Percentiles rank a stretch among this genome's conserved stretches.
Evolutionary conservation across 2,888 invertebrate genomes (phyloP).

Genomic region (Dione juno): DNA sequence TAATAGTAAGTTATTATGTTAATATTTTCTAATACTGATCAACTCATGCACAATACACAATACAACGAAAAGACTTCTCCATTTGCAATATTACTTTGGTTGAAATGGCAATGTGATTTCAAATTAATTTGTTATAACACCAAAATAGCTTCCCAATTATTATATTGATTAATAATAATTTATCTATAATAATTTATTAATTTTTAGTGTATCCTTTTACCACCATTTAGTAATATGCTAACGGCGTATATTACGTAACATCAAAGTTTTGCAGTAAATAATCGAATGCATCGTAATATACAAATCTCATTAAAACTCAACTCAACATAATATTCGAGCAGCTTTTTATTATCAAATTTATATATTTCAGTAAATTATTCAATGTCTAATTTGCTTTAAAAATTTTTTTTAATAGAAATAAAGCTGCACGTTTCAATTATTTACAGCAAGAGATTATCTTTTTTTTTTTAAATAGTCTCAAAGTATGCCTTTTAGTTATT

Average conservation of each 20-base stretch:
- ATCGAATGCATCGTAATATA: no score
- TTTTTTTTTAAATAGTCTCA: conserved; percentile 36
- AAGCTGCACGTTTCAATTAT: not conserved
- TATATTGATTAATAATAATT: conserved; percentile 9
- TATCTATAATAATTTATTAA: not conserved
- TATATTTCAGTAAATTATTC: no score
- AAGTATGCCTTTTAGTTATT: conserved; percentile 11
- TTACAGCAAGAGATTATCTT: not conserved
- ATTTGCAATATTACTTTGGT: conserved; percentile 44
- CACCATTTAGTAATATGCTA: not conserved
- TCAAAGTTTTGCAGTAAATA: no score
- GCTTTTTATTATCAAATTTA: no score
- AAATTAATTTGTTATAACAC: conserved; percentile 19
- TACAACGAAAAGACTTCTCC: conserved; percentile 21
- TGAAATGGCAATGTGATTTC: conserved; percentile 42
- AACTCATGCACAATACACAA: conserved; percentile 28
- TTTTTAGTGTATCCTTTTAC: not conserved
- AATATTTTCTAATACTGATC: conserved; percentile 46
- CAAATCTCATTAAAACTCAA: no score
- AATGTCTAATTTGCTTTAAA: no score
- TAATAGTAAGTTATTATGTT: conserved; percentile 19
- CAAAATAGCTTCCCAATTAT: not conserved
- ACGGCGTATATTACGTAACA: not conserved
- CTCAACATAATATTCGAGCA: no score
- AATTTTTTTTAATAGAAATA: conserved; percentile 1